Conservation (phyloP, 2,113 vertebrate species). For the Bos javanicus region DNA sequence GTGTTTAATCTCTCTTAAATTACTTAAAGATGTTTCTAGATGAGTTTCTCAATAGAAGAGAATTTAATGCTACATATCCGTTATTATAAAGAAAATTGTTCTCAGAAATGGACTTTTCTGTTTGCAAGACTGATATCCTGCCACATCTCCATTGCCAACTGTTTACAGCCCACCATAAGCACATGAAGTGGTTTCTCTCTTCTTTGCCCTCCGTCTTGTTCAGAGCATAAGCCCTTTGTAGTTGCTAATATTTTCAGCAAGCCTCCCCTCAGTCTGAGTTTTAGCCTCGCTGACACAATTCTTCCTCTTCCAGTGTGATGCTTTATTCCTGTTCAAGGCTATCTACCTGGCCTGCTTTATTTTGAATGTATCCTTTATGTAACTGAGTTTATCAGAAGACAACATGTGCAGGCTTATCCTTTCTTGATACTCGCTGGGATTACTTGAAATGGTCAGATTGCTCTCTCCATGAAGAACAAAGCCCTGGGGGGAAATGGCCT, state of each 20-base stretch:
- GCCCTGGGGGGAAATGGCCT: neutral
- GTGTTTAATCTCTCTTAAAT: neutral
- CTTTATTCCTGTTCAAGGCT: neutral
- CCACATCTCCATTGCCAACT: neutral
- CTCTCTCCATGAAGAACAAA: constrained; percentile 23
- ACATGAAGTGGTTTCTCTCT: neutral
- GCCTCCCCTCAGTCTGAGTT: neutral
- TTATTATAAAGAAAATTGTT: neutral
- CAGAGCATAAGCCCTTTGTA: neutral
- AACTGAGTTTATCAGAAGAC: constrained; percentile 13
- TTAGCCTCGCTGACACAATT: neutral
- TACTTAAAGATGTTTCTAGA: neutral
- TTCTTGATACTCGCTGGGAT: neutral
- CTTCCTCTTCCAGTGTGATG: neutral
- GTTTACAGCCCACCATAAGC: neutral
- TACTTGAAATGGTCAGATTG: neutral
- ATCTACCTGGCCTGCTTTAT: neutral
- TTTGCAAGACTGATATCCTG: neutral
- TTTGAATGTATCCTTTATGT: neutral
- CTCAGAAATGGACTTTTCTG: neutral
- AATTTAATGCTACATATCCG: neutral
- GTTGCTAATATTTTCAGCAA: neutral
- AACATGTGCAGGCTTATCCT: neutral
- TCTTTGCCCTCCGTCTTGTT: neutral
- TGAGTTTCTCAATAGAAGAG: neutral